These are phyloP conservation scores for Indicator indicator DNA, from an alignment of 2,113 vertebrate genomes.

Conservation along the genomic window DNA sequence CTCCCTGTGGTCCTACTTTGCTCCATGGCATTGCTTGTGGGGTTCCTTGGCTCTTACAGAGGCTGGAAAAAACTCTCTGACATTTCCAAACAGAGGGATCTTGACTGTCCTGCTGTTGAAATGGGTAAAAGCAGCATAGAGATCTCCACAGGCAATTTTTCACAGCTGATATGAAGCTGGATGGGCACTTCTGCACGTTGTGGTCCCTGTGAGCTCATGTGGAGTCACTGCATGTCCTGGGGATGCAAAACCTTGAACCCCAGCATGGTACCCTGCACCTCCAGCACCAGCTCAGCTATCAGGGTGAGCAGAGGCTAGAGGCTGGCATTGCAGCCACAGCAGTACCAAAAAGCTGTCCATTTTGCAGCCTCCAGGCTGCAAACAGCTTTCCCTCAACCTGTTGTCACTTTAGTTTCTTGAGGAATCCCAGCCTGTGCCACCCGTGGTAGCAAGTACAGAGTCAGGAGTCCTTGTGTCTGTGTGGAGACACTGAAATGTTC, in stretches of 20 bases:
- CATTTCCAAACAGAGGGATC: neutral
- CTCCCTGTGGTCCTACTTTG: neutral
- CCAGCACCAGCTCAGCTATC: neutral
- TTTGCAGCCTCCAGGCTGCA: neutral
- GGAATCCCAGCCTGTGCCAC: neutral
- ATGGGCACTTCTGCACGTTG: rapidly evolving
- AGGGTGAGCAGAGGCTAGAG: rapidly evolving
- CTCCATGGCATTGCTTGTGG: neutral
- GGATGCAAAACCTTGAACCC: neutral
- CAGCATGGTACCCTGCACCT: rapidly evolving
- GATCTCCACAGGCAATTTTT: neutral
- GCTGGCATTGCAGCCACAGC: neutral
- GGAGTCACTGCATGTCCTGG: neutral
- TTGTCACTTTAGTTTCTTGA: neutral
- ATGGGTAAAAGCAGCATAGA: neutral
- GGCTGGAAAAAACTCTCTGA: neutral
- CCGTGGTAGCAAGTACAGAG: neutral
- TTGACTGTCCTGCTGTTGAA: neutral
- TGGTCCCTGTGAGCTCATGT: neutral
- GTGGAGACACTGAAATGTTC: neutral
- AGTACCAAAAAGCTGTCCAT: neutral
- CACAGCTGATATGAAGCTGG: neutral
- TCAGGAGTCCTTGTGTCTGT: neutral
- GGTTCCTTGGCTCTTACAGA: neutral
- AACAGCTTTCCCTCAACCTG: neutral